These are phyloP conservation scores for Cariama cristata DNA, from an alignment of 2,113 vertebrate species.

Conservation along the genomic window DNA sequence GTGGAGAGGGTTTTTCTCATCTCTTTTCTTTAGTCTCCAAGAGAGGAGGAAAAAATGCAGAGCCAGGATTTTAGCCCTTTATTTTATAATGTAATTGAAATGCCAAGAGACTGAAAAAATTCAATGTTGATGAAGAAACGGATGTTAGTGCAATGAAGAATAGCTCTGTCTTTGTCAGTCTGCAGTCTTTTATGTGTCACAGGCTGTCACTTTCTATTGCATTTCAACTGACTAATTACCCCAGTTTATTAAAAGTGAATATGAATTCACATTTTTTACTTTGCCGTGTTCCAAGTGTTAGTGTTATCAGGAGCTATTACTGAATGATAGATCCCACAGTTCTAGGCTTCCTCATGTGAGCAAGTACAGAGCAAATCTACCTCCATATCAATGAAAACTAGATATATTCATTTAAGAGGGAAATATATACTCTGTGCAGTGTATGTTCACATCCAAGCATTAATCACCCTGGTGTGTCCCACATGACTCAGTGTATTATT, in stretches of 20 bases:
- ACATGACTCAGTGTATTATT: conserved; percentile 65
- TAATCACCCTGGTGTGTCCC: conserved; percentile 65
- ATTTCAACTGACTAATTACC: conserved; percentile 76
- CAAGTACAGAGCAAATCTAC: conserved; percentile 30
- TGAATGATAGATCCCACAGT: conserved; percentile 39
- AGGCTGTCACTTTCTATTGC: conserved; percentile 72
- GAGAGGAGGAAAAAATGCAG: conserved; percentile 55
- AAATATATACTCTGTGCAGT: background rate
- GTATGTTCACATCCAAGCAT: conserved; percentile 33
- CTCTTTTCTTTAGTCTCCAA: background rate
- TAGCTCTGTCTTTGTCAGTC: conserved; percentile 73
- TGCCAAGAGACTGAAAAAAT: conserved; percentile 75
- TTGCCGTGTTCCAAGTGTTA: conserved; percentile 50
- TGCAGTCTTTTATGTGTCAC: conserved; percentile 74
- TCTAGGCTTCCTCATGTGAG: conserved; percentile 55
- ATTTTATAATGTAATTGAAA: conserved; percentile 77
- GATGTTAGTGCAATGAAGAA: conserved; percentile 71
- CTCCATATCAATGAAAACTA: conserved; percentile 40
- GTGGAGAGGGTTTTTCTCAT: background rate
- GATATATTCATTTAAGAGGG: conserved; percentile 21
- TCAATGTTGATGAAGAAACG: conserved; percentile 75
- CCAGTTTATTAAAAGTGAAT: conserved; percentile 78
- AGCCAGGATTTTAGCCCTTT: conserved; percentile 72
- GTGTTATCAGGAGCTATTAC: conserved; percentile 67
- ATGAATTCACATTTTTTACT: conserved; percentile 73